These are phyloP conservation scores for Hucho hucho DNA, from an alignment of 2,113 vertebrate genomes.

Conservation along the genomic window DNA sequence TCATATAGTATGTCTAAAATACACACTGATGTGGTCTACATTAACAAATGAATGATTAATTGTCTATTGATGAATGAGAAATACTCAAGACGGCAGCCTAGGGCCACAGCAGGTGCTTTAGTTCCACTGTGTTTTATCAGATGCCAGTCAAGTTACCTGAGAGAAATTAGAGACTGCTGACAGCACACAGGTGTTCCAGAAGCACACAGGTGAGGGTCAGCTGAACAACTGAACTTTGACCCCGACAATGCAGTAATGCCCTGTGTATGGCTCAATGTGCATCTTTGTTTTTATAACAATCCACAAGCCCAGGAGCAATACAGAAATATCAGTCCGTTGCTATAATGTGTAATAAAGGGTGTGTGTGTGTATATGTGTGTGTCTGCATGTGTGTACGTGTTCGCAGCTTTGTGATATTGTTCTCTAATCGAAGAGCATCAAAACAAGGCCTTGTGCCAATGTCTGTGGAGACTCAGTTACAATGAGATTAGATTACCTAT, in stretches of 20 bases:
- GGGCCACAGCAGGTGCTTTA: conserved; percentile 33
- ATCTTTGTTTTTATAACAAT: too few species aligned
- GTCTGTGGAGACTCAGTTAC: background rate
- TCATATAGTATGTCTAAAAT: conserved; percentile 94
- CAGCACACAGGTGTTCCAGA: conserved; percentile 52
- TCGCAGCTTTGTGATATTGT: too few species aligned
- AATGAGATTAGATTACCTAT: too few species aligned
- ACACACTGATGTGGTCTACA: conserved; percentile 86
- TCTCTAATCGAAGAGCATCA: too few species aligned
- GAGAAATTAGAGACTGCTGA: conserved; percentile 63
- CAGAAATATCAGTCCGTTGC: too few species aligned
- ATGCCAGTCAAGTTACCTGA: background rate
- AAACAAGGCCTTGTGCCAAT: background rate
- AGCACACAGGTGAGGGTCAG: conserved; percentile 22
- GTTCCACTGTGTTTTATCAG: conserved; percentile 3
- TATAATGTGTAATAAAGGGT: too few species aligned
- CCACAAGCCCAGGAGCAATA: too few species aligned
- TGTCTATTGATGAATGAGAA: background rate
- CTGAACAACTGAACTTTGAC: conserved; percentile 44
- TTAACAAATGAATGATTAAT: conserved; percentile 39
- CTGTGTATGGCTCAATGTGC: too few species aligned
- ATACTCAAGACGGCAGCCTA: conserved; percentile 33
- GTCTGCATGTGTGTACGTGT: background rate
- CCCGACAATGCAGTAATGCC: background rate
- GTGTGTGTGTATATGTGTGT: too few species aligned